Base-by-base conservation (phyloP, 2,797 vertebrate genomes). In the Alfaro cultratus region DNA sequence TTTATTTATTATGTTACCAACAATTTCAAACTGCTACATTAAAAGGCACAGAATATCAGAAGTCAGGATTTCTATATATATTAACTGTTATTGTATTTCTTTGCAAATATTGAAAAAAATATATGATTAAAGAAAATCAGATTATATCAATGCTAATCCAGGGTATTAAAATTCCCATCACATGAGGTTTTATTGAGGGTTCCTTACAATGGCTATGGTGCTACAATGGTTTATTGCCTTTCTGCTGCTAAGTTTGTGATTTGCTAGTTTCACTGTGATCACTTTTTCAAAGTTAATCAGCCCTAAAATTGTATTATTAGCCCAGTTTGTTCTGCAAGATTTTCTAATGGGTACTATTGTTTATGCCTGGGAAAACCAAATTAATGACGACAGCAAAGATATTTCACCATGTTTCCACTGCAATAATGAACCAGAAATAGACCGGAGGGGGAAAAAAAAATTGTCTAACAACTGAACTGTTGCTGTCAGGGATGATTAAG, bases 261-360 rank as follows among this genome's bases (percentile, higher is more conserved):
- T 79, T 36, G 51, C 15, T 2, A 67, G 55, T 62, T 9, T 8
- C 16, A 29, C 5, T 49, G 5, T 46, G 39, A 47, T 41, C 15
- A 41, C 26, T 36, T 64, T 41, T 67, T 53, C 34, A 79, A 23
- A 31, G 26, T 80, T 80, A 41, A 64, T 79, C n/a, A 41, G 45
- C 46, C 72, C 26, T 53, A 43, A 49, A 74, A 41, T 60, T 41
- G 26, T 41, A 39, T 67, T n/a, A 49, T 51, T 36, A 74, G 26
- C 15, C 26, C 29, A 15, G 64, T 39, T 68, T 68, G 64, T 39
- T 68, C 36, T 41, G 64, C 36, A 41, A 26, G 21, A 41, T 68
- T 41, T 68, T 68, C 4, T 62, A 21, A 46, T 60, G 67, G 11
- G 11, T 34, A 12, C 29, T 39, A 45, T 21, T 49, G 15, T 64